Evolutionary conservation across 2,888 invertebrate genomes (phyloP).

Genomic region (Polyploca ridens): DNA sequence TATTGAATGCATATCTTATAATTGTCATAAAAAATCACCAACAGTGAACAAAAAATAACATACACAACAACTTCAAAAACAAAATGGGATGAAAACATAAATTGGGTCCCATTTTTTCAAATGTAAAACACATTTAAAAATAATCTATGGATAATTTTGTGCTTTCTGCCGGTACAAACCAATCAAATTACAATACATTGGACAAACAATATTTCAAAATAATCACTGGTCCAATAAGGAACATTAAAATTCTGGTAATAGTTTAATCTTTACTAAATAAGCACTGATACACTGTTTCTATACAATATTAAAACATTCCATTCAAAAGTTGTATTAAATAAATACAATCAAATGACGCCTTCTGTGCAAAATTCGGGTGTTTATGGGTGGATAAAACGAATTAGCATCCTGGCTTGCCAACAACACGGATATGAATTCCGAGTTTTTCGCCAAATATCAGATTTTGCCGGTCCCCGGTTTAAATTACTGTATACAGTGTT

Average conservation of each 20-base stretch:
- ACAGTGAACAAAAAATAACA: slow-evolving; percentile 56
- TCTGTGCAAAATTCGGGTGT: neutral
- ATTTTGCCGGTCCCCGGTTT: too few relatives aligned
- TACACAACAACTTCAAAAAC: slow-evolving; percentile 43
- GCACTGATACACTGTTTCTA: neutral
- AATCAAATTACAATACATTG: slow-evolving; percentile 1
- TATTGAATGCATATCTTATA: slow-evolving; percentile 52
- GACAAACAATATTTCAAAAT: slow-evolving; percentile 10
- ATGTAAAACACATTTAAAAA: slow-evolving; percentile 15
- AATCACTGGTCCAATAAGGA: slow-evolving; percentile 23
- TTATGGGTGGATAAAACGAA: neutral
- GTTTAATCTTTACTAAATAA: too few relatives aligned
- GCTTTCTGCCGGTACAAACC: neutral
- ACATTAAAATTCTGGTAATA: slow-evolving; percentile 20
- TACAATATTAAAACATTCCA: neutral
- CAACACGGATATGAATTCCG: too few relatives aligned
- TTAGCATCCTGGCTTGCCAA: too few relatives aligned
- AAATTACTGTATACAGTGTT: too few relatives aligned
- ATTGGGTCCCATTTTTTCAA: slow-evolving; percentile 18
- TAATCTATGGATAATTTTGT: slow-evolving; percentile 8
- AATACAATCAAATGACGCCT: neutral
- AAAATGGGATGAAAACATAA: slow-evolving; percentile 27
- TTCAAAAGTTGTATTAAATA: neutral
- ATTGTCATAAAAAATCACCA: slow-evolving; percentile 40
- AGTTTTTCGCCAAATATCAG: too few relatives aligned